Evolutionary conservation across 2,797 vertebrate species (phyloP).

Genomic region (Sebastes cheni): DNA sequence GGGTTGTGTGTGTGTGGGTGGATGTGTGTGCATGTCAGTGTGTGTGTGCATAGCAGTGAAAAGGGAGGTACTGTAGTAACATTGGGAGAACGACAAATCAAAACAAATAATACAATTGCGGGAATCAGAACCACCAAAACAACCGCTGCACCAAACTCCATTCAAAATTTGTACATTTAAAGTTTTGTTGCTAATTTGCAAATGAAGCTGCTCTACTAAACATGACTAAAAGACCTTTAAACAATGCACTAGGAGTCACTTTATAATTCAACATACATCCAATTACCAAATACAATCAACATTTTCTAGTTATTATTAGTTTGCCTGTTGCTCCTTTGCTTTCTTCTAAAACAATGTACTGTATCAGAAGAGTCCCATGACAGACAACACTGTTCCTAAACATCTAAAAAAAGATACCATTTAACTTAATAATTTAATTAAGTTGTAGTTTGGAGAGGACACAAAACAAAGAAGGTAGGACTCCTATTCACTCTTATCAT

Average conservation of each 20-base stretch:
- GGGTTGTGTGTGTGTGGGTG: neutral
- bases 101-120: neutral
- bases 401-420: neutral
- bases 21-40: neutral
- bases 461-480: neutral
- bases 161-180: neutral
- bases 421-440: neutral
- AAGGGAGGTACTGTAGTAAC: neutral
- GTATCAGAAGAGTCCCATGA: neutral
- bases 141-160: neutral
- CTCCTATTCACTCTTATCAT: neutral
- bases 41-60: neutral
- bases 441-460: too few species aligned
- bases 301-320: neutral
- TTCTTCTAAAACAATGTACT: neutral
- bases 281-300: neutral
- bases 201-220: accelerated
- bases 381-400: neutral
- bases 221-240: accelerated
- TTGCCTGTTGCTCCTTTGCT: neutral
- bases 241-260: neutral
- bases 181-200: neutral
- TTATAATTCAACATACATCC: neutral
- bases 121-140: neutral
- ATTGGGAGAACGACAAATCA: neutral